Evolutionary conservation across 2,888 invertebrate species (phyloP).

Genomic region (Ormia ochracea): DNA sequence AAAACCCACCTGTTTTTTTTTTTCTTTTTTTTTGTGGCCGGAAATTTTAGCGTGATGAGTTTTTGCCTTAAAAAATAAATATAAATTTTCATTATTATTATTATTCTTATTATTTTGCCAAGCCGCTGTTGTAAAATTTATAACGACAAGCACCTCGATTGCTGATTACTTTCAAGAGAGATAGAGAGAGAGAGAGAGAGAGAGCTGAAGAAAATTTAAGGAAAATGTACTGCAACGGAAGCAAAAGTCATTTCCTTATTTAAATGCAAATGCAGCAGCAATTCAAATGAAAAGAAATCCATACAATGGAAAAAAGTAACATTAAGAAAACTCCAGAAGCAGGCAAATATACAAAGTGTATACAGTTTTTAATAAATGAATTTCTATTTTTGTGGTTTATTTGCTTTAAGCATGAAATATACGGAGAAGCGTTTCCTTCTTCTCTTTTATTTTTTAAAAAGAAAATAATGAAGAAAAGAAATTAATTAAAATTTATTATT

Average conservation of each 20-base stretch:
- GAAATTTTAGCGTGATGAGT: neutral
- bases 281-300: slow-evolving; percentile 5
- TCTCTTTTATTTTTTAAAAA: neutral
- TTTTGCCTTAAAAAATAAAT: neutral
- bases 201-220: neutral
- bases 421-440: neutral
- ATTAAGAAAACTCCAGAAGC: neutral
- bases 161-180: neutral
- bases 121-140: neutral
- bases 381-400: neutral
- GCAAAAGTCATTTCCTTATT: slow-evolving; percentile 60
- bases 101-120: neutral
- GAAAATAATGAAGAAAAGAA: neutral
- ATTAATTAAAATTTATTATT: neutral
- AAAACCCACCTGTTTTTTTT: neutral
- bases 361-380: neutral
- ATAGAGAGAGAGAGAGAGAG: neutral
- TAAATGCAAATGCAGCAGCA: slow-evolving; percentile 24
- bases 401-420: neutral
- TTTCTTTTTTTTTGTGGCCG: neutral
- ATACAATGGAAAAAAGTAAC: neutral
- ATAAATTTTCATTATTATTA: neutral
- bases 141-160: slow-evolving; percentile 25
- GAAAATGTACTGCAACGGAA: slow-evolving; percentile 52
- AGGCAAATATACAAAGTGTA: neutral